phyloP scores from a whole-genome alignment of 2,797 vertebrate genomes.

The Rousettus madagascariensis region DNA sequence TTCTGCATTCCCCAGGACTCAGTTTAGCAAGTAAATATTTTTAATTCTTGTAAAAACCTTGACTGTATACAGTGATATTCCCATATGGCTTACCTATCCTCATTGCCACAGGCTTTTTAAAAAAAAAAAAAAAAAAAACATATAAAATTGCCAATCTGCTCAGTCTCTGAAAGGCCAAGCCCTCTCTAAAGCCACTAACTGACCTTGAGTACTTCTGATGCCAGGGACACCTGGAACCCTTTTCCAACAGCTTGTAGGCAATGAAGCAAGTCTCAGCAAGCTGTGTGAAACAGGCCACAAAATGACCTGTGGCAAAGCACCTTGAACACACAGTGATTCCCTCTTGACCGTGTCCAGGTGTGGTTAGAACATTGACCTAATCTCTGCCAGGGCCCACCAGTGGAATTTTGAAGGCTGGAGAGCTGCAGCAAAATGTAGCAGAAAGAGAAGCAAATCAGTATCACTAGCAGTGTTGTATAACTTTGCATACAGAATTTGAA shows the following conservation, averaged over 20 bases:
- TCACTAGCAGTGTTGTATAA: not conserved
- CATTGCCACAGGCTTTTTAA: not conserved
- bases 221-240: not conserved
- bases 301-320: slow-evolving; percentile 42
- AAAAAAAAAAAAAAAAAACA: no score
- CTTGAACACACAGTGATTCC: not conserved
- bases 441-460: not conserved
- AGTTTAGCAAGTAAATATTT: not conserved
- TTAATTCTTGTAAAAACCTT: slow-evolving; percentile 36
- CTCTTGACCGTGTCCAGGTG: not conserved
- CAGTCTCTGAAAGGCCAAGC: not conserved
- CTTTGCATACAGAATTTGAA: slow-evolving; percentile 26
- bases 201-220: not conserved
- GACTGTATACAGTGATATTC: not conserved
- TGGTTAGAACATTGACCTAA: not conserved
- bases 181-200: not conserved
- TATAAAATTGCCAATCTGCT: not conserved
- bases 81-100: not conserved
- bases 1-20: not conserved
- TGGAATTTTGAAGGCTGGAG: not conserved
- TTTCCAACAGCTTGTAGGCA: slow-evolving; percentile 58
- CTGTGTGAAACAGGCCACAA: slow-evolving; percentile 12
- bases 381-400: not conserved
- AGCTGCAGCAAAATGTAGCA: not conserved
- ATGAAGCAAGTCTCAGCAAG: slow-evolving; percentile 30